These are phyloP conservation scores for Spheniscus humboldti DNA, from an alignment of 2,797 vertebrate species.

Conservation along the genomic window DNA sequence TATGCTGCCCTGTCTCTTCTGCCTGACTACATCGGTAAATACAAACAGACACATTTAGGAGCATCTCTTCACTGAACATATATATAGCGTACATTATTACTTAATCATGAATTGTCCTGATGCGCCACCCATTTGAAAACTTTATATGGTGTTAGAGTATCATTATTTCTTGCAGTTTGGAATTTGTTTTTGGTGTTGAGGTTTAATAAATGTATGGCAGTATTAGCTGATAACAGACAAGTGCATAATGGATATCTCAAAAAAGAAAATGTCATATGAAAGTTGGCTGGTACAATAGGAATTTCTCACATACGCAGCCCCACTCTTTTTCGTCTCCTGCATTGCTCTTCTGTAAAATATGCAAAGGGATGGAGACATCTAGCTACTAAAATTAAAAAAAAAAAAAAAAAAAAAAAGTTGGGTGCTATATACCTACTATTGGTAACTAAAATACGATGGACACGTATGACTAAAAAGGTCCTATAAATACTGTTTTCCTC, in stretches of 20 bases:
- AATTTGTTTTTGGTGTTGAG: neutral
- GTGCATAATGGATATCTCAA: neutral
- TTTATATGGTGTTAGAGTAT: neutral
- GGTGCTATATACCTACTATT: neutral
- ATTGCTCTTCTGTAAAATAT: neutral
- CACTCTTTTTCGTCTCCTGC: neutral
- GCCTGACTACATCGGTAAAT: neutral
- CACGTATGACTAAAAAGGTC: neutral
- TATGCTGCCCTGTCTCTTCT: neutral
- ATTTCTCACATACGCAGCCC: neutral
- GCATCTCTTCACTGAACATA: neutral
- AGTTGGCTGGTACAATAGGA: neutral
- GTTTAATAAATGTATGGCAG: neutral
- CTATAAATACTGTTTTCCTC: neutral
- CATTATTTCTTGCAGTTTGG: neutral
- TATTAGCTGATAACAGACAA: neutral
- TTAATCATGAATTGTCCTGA: neutral
- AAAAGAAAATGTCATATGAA: neutral
- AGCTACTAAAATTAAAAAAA: neutral
- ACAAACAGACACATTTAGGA: neutral
- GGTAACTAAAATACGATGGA: neutral
- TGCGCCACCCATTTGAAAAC: neutral
- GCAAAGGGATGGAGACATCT: neutral
- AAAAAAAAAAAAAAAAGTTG: neutral
- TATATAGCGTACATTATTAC: rapidly evolving